Percentiles rank a stretch among this genome's conserved stretches.
phyloP scores from a whole-genome alignment of 2,113 vertebrate species.

The Cyanistes caeruleus region DNA sequence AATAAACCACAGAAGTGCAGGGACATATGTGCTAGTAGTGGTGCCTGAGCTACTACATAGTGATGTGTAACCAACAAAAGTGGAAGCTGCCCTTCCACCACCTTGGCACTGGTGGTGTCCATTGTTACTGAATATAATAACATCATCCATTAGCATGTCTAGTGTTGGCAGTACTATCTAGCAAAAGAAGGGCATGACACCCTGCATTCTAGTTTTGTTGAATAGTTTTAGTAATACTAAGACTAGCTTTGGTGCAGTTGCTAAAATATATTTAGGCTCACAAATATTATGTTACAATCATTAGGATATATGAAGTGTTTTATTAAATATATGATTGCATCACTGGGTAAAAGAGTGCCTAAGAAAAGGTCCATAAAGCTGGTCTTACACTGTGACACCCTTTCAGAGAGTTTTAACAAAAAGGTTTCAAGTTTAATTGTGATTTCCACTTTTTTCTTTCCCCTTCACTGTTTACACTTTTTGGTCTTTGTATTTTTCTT shows the following conservation, averaged over 20 bases:
- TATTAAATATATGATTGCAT: background rate
- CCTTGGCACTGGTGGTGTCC: background rate
- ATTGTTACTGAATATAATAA: background rate
- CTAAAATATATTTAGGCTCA: background rate
- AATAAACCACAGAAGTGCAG: background rate
- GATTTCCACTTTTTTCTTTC: background rate
- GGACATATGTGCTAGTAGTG: too few relatives aligned
- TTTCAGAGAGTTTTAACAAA: background rate
- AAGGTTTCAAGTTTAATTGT: background rate
- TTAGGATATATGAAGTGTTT: background rate
- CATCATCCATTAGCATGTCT: background rate
- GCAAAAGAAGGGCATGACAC: background rate
- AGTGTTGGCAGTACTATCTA: background rate
- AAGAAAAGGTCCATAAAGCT: background rate
- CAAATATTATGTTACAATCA: background rate
- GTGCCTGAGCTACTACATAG: background rate
- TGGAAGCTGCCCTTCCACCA: background rate
- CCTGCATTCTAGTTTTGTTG: background rate
- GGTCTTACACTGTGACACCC: background rate
- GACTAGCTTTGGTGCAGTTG: background rate
- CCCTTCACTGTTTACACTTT: background rate
- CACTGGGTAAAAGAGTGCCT: background rate
- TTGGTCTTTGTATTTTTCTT: background rate
- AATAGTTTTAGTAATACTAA: background rate
- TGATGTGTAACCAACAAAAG: background rate